Conservation (phyloP, 2,113 vertebrate species). For the Furnarius figulus region DNA sequence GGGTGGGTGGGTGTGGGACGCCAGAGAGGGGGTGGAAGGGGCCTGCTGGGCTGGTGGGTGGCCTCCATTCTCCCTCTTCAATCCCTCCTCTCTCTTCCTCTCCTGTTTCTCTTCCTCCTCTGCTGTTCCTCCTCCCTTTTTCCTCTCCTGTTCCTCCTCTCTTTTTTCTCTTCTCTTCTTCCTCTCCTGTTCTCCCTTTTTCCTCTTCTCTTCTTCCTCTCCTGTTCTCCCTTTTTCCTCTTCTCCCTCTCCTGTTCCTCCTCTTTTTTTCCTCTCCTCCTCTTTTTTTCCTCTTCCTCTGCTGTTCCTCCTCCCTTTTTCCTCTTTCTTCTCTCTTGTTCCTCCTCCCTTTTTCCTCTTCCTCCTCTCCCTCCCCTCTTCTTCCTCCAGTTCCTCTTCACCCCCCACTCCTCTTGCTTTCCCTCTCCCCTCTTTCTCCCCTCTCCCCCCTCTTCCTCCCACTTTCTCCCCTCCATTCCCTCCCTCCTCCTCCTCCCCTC, state of each 20-base stretch:
- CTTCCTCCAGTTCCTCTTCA: not conserved
- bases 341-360: too few species aligned
- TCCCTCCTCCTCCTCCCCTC: not conserved
- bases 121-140: not conserved
- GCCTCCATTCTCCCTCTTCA: not conserved
- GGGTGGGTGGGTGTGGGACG: not conserved
- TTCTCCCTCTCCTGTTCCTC: not conserved
- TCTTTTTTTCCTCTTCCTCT: too few species aligned
- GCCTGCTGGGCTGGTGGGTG: fast-evolving
- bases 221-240: not conserved
- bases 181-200: too few species aligned
- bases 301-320: too few species aligned
- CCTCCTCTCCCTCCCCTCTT: too few species aligned
- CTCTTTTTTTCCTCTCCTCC: too few species aligned
- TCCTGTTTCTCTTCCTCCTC: not conserved
- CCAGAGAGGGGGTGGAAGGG: not conserved
- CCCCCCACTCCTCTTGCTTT: not conserved
- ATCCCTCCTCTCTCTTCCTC: not conserved
- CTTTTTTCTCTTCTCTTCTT: too few species aligned
- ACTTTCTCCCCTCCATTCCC: not conserved
- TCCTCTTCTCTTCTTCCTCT: not conserved
- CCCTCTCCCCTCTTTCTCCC: not conserved
- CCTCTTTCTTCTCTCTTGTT: too few species aligned
- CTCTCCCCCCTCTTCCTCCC: not conserved
- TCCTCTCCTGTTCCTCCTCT: not conserved